Percentiles rank a stretch among this genome's conserved stretches.
These are phyloP conservation scores for Pteronotus mesoamericanus DNA, from an alignment of 2,797 vertebrate genomes.

Conservation along the genomic window DNA sequence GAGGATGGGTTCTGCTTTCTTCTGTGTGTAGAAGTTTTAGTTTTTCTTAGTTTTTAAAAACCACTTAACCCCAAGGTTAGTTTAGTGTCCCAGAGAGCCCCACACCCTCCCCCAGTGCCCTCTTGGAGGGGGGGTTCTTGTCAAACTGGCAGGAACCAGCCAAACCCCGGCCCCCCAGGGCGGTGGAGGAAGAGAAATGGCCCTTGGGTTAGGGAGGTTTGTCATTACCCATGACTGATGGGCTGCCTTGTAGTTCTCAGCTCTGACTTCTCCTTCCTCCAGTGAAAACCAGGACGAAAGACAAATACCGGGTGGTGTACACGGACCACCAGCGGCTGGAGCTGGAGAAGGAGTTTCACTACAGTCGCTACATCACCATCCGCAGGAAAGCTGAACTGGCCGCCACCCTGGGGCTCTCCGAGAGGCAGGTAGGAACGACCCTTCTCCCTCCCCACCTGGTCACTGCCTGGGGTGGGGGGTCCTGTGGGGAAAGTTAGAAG, in stretches of 20 bases:
- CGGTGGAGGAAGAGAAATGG: conserved; percentile 63
- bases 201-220: conserved; percentile 67
- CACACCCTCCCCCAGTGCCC: neutral
- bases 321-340: conserved; percentile 85
- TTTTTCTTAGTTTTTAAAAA: conserved; percentile 19
- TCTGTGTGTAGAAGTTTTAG: neutral
- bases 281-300: conserved; percentile 87
- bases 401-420: conserved; percentile 84
- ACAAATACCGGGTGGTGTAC: conserved; percentile 85
- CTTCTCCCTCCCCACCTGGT: neutral
- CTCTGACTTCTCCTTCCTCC: conserved; percentile 62
- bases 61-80: conserved; percentile 5
- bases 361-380: conserved; percentile 84
- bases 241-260: conserved; percentile 39
- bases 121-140: neutral
- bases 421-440: conserved; percentile 83
- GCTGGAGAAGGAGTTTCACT: conserved; percentile 85
- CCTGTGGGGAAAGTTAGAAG: neutral
- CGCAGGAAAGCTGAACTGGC: conserved; percentile 86
- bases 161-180: conserved; percentile 25
- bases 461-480: neutral
- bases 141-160: conserved; percentile 44
- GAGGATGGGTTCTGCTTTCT: neutral
- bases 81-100: neutral
- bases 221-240: conserved; percentile 71